These are phyloP conservation scores for Gulo gulo DNA, from an alignment of 2,113 vertebrate genomes.

Conservation along the genomic window DNA sequence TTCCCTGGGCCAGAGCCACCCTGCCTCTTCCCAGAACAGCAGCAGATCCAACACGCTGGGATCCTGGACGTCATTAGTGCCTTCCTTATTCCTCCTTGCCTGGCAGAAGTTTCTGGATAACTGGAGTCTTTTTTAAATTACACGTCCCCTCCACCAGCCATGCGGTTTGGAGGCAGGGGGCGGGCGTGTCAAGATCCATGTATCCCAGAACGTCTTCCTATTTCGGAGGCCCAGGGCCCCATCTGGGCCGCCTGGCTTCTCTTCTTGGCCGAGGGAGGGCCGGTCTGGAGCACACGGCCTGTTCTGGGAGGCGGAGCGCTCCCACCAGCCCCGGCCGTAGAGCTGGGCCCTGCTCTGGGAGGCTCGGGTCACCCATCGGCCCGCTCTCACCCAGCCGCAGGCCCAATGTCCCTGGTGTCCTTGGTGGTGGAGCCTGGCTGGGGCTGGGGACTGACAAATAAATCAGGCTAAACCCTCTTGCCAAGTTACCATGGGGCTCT, in stretches of 20 bases:
- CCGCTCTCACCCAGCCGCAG: fast-evolving
- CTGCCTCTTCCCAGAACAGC: background rate
- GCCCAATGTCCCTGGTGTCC: fast-evolving
- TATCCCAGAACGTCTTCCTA: background rate
- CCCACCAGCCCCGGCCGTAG: background rate
- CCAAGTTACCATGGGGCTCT: background rate
- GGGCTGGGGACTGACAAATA: background rate
- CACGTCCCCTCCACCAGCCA: background rate
- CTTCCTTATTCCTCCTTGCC: background rate
- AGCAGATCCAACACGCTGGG: background rate
- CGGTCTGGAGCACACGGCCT: background rate
- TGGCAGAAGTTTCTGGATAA: constrained; percentile 18
- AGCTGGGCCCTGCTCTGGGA: fast-evolving
- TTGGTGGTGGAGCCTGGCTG: background rate
- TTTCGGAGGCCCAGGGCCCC: background rate
- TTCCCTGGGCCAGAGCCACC: background rate
- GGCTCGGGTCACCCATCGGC: fast-evolving
- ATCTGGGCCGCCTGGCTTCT: fast-evolving
- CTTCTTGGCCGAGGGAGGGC: fast-evolving
- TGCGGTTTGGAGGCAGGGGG: background rate
- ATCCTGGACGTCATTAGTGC: background rate
- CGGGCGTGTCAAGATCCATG: background rate
- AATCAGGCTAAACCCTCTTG: background rate
- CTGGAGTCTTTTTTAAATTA: background rate
- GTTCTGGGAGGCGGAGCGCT: no score